Conservation (phyloP, 2,797 vertebrate species). For the Argentina silus region DNA sequence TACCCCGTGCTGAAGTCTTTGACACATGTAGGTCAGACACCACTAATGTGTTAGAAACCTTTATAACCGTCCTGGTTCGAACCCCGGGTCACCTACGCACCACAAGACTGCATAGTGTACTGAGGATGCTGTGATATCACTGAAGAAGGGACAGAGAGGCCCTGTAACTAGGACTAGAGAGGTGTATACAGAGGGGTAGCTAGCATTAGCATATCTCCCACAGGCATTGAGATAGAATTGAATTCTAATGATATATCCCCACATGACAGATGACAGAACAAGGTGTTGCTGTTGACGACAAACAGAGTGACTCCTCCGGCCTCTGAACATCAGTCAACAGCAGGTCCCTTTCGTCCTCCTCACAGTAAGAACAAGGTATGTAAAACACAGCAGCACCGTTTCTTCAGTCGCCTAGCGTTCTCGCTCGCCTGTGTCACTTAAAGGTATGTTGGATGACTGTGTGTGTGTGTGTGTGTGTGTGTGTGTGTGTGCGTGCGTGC, state of each 20-base stretch:
- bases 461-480: not conserved
- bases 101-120: too few relatives aligned
- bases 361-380: not conserved
- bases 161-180: too few relatives aligned
- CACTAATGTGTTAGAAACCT: constrained; percentile 9
- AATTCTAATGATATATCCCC: not conserved
- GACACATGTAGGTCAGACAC: not conserved
- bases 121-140: constrained; percentile 18
- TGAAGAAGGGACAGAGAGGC: constrained; percentile 7
- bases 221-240: too few relatives aligned
- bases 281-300: constrained; percentile 28
- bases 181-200: not conserved
- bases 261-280: constrained; percentile 48
- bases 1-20: not conserved
- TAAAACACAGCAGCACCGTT: not conserved
- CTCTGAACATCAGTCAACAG: constrained; percentile 20
- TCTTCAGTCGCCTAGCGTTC: not conserved
- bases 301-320: constrained; percentile 19
- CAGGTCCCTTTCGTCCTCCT: not conserved
- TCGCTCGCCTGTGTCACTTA: constrained; percentile 5
- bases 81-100: too few relatives aligned
- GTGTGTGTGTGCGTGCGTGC: too few relatives aligned
- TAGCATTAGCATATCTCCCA: constrained; percentile 15
- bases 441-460: constrained; percentile 18
- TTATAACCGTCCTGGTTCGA: too few relatives aligned